Evolutionary conservation across 2,888 invertebrate genomes (phyloP).

Genomic region (Sphaerophoria taeniata): DNA sequence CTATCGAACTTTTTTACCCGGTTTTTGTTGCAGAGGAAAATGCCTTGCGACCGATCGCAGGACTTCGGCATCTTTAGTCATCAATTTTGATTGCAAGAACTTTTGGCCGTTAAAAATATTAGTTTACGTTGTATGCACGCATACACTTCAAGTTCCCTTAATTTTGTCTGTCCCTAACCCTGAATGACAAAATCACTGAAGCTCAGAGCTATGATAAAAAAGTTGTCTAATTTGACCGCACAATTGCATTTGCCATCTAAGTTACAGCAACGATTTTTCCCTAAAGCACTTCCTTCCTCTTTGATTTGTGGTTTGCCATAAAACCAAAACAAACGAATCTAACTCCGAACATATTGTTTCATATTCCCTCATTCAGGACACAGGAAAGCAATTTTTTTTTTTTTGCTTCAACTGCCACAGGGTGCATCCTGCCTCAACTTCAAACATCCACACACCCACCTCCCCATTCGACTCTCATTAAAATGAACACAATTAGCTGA

Average conservation of each 20-base stretch:
- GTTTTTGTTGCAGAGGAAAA: no score
- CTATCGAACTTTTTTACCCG: no score
- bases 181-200: not conserved
- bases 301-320: not conserved
- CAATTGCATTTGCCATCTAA: conserved; percentile 28
- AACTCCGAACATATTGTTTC: conserved; percentile 27
- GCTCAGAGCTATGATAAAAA: not conserved
- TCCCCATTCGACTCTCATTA: conserved; percentile 22
- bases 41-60: no score
- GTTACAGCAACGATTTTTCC: conserved; percentile 1
- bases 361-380: not conserved
- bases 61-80: no score
- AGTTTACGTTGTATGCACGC: no score
- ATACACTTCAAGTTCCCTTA: no score
- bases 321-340: conserved; percentile 1
- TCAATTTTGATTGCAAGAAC: no score
- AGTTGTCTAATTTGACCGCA: conserved; percentile 12
- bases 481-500: conserved; percentile 65
- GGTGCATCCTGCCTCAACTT: conserved; percentile 26
- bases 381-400: not conserved
- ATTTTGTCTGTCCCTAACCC: conserved; percentile 2
- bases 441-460: conserved; percentile 2
- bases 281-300: conserved; percentile 12
- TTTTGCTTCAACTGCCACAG: not conserved
- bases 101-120: no score